Percentiles rank a stretch among this genome's conserved stretches.
phyloP scores from a whole-genome alignment of 2,113 vertebrate genomes.

The Euleptes europaea region DNA sequence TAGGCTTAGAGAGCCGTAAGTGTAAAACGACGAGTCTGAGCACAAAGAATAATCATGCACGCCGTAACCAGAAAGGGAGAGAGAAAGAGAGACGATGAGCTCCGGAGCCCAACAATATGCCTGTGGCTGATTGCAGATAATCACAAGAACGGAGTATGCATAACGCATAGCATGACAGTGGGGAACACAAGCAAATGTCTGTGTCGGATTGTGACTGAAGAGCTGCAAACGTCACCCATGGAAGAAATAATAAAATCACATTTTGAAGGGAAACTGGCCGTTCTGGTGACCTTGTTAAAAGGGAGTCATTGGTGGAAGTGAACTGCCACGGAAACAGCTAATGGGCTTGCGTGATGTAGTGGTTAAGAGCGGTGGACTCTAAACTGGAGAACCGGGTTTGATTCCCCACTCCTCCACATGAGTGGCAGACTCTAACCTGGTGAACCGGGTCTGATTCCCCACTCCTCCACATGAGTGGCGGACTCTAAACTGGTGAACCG shows the following conservation, averaged over 20 bases:
- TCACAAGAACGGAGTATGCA: background rate
- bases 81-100: background rate
- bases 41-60: background rate
- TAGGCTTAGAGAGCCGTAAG: background rate
- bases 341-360: no score
- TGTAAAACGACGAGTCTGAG: background rate
- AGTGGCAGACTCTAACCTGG: no score
- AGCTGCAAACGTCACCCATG: constrained; percentile 13
- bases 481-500: no score
- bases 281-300: constrained; percentile 46
- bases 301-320: constrained; percentile 34
- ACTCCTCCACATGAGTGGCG: no score
- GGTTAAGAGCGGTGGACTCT: no score
- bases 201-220: background rate
- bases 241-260: constrained; percentile 40
- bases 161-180: background rate
- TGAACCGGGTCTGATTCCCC: no score
- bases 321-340: constrained; percentile 28
- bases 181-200: background rate
- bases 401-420: no score
- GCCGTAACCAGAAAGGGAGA: background rate
- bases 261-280: constrained; percentile 24
- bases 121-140: constrained; percentile 11
- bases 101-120: background rate
- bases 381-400: no score